Percentiles rank a stretch among this genome's conserved stretches.
Evolutionary conservation across 2,797 vertebrate genomes (phyloP).

Genomic region (Numenius phaeopus): DNA sequence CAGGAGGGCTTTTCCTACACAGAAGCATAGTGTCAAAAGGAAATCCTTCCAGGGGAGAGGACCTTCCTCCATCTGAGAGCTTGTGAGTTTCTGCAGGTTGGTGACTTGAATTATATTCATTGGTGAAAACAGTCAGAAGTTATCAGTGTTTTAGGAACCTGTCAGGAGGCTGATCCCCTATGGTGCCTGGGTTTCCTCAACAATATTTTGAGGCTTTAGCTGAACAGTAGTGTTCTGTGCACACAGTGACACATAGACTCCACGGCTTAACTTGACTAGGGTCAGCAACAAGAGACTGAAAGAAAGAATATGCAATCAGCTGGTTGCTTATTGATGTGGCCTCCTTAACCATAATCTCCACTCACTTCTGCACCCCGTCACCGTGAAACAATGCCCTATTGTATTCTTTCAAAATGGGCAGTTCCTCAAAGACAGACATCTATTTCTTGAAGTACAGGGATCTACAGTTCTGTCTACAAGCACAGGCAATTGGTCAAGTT

Average conservation of each 20-base stretch:
- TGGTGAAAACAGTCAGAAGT: not conserved
- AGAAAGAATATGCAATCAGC: not conserved
- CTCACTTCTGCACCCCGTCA: not conserved
- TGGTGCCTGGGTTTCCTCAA: not conserved
- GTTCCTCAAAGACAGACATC: not conserved
- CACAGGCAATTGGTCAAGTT: not conserved
- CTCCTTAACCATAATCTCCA: not conserved
- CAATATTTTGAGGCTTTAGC: not conserved
- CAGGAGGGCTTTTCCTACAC: not conserved
- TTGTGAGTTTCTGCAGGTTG: slow-evolving; percentile 1
- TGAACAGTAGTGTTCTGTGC: not conserved
- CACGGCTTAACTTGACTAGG: not conserved
- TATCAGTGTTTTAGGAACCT: not conserved
- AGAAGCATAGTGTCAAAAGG: slow-evolving; percentile 34
- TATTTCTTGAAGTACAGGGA: not conserved
- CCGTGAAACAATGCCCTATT: not conserved
- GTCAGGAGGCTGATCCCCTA: not conserved
- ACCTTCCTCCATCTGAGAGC: slow-evolving; percentile 35
- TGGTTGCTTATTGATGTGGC: not conserved
- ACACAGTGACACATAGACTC: not conserved
- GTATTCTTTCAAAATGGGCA: not conserved
- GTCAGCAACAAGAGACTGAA: not conserved
- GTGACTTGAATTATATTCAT: not conserved
- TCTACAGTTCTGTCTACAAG: not conserved
- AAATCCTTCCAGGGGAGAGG: slow-evolving; percentile 22